Evolutionary conservation across 1,140 invertebrate species (phyloP).

Genomic region (Danaus melanippus): DNA sequence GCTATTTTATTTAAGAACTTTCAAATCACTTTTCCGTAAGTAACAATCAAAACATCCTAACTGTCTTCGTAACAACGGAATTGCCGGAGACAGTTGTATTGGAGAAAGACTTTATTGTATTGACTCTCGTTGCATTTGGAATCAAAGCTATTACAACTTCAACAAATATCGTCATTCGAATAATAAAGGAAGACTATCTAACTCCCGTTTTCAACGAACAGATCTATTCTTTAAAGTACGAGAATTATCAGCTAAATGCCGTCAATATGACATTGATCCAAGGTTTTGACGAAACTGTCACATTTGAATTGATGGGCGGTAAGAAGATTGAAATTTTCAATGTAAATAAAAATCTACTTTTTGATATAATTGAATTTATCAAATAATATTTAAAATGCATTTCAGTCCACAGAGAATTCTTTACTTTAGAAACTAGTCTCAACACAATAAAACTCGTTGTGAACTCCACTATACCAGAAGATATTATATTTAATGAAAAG

Average conservation of each 20-base stretch:
- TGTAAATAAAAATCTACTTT: no score
- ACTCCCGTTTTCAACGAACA: conserved; percentile 44
- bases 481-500: conserved; percentile 43
- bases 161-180: conserved; percentile 34
- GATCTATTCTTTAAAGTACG: conserved; percentile 35
- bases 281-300: conserved; percentile 35
- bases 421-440: conserved; percentile 17
- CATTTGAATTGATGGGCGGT: conserved; percentile 40
- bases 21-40: no score
- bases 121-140: conserved; percentile 33
- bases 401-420: conserved; percentile 43
- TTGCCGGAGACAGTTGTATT: conserved; percentile 25
- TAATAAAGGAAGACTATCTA: conserved; percentile 38
- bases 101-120: conserved; percentile 34
- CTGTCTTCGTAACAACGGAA: conserved; percentile 17
- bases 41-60: no score
- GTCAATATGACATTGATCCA: conserved; percentile 36
- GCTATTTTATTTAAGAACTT: no score
- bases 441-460: conserved; percentile 27
- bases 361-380: no score
- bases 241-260: conserved; percentile 20
- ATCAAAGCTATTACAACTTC: conserved; percentile 28
- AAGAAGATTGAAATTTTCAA: conserved; percentile 14
- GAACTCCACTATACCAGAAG: conserved; percentile 30
- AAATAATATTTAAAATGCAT: conserved; percentile 10